Evolutionary conservation across 1,140 invertebrate genomes (phyloP).

Genomic region (Tetragonula clypearis): DNA sequence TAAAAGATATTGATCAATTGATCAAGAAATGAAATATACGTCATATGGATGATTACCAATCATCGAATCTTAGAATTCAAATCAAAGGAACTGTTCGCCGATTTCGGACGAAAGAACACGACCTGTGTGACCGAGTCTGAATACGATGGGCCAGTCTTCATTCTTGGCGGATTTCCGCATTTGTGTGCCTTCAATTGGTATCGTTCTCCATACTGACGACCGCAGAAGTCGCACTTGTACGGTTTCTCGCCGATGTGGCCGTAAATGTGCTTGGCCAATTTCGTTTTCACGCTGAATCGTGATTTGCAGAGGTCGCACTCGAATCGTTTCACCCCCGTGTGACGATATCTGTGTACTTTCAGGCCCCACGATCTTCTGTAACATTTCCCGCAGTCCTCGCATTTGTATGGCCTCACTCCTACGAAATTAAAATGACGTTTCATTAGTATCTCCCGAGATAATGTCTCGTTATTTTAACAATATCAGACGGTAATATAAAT

Average conservation of each 20-base stretch:
- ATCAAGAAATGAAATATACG: no score
- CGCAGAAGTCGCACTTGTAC: constrained; percentile 53
- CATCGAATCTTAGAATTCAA: not conserved
- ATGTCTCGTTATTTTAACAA: not conserved
- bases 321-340: constrained; percentile 58
- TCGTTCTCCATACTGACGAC: constrained; percentile 52
- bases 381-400: constrained; percentile 55
- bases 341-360: constrained; percentile 59
- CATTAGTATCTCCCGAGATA: not conserved
- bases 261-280: constrained; percentile 59
- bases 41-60: not conserved
- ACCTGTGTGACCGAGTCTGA: constrained; percentile 17
- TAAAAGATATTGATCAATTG: no score
- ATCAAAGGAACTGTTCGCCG: not conserved
- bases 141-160: not conserved
- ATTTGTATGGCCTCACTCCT: constrained; percentile 47
- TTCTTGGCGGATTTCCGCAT: constrained; percentile 9
- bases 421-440: not conserved
- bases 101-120: constrained; percentile 21
- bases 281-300: constrained; percentile 59
- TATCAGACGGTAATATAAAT: no score
- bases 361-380: constrained; percentile 61
- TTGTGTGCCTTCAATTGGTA: constrained; percentile 54
- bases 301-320: constrained; percentile 60
- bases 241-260: constrained; percentile 54